Conservation (phyloP, 1,140 invertebrate genomes). For the Tetragonula clypearis region DNA sequence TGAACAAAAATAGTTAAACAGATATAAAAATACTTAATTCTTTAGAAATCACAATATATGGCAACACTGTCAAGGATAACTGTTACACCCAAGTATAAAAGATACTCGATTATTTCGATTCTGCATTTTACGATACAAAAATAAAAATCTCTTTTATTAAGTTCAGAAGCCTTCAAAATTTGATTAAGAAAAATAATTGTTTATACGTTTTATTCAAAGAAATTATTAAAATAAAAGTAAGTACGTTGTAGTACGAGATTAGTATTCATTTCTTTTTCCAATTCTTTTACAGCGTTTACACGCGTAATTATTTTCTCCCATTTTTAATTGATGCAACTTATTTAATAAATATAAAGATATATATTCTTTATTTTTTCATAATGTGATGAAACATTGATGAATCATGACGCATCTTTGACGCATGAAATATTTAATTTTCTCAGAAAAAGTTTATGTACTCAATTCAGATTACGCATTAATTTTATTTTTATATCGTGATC, state of each 20-base stretch:
- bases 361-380: not conserved
- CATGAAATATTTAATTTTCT: not conserved
- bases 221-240: no score
- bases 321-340: not conserved
- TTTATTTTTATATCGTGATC: not conserved
- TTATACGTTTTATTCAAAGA: not conserved
- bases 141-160: not conserved
- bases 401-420: slow-evolving; percentile 8
- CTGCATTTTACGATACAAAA: not conserved
- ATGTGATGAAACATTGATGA: not conserved
- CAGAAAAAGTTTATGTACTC: not conserved
- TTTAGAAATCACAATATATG: not conserved
- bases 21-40: not conserved
- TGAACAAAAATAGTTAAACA: not conserved
- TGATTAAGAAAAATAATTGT: not conserved
- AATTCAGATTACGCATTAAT: no score
- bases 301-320: not conserved
- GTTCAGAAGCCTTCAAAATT: not conserved
- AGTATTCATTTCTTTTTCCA: not conserved
- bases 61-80: slow-evolving; percentile 17
- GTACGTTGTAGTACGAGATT: no score
- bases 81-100: not conserved
- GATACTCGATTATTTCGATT: slow-evolving; percentile 21
- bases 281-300: not conserved
- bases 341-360: not conserved